Evolutionary conservation across 1,140 invertebrate species (phyloP), one percentile per base, ranked within the genome.

Genomic region (Drosophila burlai): DNA sequence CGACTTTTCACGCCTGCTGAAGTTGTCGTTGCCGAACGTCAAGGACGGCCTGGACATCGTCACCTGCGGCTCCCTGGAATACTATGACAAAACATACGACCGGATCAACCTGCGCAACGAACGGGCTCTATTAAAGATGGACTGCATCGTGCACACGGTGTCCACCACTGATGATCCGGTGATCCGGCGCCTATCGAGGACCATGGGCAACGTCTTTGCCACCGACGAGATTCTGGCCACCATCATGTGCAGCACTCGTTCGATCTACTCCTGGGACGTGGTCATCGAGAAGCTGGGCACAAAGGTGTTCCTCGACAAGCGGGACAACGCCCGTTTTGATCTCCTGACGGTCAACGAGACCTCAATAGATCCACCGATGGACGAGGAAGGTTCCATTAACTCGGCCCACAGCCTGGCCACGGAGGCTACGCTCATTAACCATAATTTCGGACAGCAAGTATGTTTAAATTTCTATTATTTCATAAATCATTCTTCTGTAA

Each of bases 181-280:
- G 34, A 99, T 99, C 89, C 96, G 98, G 89, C 96, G 98, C 92
- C 94, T 99, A 7, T 97, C 97, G 0, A 99, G 99, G 93, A 97
- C 95, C 4, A 96, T 96, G 67, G 99, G 99, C 60, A 99, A 99
- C 91, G 99, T 99, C 7, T 99, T 99, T 94, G 98, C 98, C 4
- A 99, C 99, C 11, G 99, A 99, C 94, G 96, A 98, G 40, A 99
- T 99, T 87, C 94, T 99, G 79, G 98, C 99, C 7, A 99, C 99
- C 4, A 96, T 99, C 58, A 99, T 99, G 99, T 99, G 98, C 93
- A 97, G 98, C 92, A 99, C 98, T 3, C 95, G 99, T 29, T 99
- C 98, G 29, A 98, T 98, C 79, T 99, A 99, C 92, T 99, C 98
- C 6, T 99, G 99, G 99, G 99, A 99, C 94, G 98, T 99, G 91